A percentile compares a stretch with the other conserved stretches of the same genome.
Conservation (phyloP, 2,113 vertebrate species). For the Daboia siamensis region DNA sequence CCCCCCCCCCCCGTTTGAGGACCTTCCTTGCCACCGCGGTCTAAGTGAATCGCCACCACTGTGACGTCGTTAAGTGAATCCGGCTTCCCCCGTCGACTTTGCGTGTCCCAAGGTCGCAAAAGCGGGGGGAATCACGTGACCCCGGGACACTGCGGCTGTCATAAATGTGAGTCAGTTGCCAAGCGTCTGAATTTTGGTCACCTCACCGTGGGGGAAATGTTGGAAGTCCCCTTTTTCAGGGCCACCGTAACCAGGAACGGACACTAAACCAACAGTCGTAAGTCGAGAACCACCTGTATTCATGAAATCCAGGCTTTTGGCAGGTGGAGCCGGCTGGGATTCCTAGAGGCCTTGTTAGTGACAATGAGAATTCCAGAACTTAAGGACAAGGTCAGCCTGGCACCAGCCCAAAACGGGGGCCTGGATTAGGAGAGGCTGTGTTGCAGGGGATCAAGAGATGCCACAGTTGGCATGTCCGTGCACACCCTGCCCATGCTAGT, state of each 20-base stretch:
- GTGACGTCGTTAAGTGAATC: neutral
- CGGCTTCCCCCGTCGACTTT: too few species aligned
- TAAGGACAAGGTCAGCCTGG: neutral
- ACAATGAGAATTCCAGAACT: neutral
- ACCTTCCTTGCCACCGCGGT: neutral
- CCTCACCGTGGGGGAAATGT: neutral
- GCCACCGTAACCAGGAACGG: too few species aligned
- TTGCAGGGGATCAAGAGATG: neutral
- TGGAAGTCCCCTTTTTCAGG: too few species aligned
- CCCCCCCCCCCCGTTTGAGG: neutral
- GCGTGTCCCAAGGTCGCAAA: neutral
- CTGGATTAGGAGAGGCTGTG: neutral
- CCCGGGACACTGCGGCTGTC: too few species aligned
- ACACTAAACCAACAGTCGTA: neutral
- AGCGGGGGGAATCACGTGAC: too few species aligned
- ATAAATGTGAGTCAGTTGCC: neutral
- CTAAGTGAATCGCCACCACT: neutral
- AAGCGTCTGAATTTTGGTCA: neutral
- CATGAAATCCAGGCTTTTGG: neutral
- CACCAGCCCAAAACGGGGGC: neutral
- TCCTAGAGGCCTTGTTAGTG: neutral
- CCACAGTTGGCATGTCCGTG: neutral
- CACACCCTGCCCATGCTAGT: neutral
- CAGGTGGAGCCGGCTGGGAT: too few species aligned
- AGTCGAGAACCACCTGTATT: neutral